These are phyloP conservation scores for Australoheros scitulus DNA, from an alignment of 2,113 vertebrate genomes.

Conservation along the genomic window DNA sequence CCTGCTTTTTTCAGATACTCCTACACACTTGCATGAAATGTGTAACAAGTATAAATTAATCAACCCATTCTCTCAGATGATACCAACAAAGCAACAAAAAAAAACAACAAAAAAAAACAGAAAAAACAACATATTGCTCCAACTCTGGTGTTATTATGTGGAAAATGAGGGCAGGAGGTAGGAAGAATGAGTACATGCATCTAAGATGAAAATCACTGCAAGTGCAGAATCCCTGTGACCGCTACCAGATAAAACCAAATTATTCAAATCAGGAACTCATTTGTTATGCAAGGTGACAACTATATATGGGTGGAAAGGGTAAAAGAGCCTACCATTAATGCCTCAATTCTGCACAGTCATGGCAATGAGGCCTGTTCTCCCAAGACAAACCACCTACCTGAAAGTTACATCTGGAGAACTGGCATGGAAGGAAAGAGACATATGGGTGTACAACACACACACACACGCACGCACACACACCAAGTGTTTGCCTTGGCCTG, in stretches of 20 bases:
- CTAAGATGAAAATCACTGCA: slow-evolving; percentile 5
- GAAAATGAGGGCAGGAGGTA: background rate
- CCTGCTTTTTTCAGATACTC: no score
- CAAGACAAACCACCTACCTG: no score
- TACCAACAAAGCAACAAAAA: no score
- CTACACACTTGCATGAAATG: no score
- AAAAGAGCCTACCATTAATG: slow-evolving; percentile 33
- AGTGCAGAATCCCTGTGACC: slow-evolving; percentile 9
- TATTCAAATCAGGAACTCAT: slow-evolving; percentile 54
- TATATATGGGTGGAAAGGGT: slow-evolving; percentile 32
- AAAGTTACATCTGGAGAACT: no score
- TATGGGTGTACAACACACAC: no score
- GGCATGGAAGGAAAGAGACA: no score
- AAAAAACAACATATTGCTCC: background rate
- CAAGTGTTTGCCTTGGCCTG: no score
- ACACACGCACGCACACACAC: no score
- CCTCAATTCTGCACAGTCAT: slow-evolving; percentile 47
- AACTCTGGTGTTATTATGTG: background rate
- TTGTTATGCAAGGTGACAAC: slow-evolving; percentile 42
- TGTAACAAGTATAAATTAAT: no score
- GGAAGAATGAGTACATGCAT: background rate
- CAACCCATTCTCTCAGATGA: no score
- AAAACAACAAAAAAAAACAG: background rate
- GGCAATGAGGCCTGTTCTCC: slow-evolving; percentile 1
- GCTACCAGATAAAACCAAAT: slow-evolving; percentile 37